These are phyloP conservation scores for Oryctes rhinoceros DNA, from an alignment of 1,140 invertebrate species.

Conservation along the genomic window DNA sequence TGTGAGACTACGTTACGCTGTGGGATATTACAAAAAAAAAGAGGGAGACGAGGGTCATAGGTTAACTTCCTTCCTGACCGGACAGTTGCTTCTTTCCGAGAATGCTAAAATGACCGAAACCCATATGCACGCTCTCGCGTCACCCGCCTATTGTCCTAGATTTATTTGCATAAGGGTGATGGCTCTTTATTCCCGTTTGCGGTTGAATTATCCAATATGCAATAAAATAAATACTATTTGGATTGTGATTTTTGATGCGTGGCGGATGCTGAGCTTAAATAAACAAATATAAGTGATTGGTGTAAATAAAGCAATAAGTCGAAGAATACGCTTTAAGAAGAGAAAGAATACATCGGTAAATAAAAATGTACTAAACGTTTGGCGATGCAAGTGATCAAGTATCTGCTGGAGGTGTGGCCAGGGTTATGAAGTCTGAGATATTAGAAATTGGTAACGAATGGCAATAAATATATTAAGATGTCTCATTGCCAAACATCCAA, in stretches of 20 bases:
- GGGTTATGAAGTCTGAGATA: too few species aligned
- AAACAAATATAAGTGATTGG: too few species aligned
- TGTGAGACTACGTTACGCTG: background rate
- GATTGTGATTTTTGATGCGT: background rate
- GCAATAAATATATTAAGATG: too few species aligned
- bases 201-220: background rate
- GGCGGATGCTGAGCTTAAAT: too few species aligned
- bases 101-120: constrained; percentile 26
- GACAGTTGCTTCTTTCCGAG: constrained; percentile 26
- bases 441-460: too few species aligned
- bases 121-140: constrained; percentile 7
- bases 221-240: constrained; percentile 4
- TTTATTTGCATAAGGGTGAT: constrained; percentile 31
- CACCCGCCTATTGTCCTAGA: background rate
- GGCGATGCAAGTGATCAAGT: too few species aligned
- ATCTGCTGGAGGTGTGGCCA: too few species aligned
- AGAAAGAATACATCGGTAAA: too few species aligned
- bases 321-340: too few species aligned
- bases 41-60: constrained; percentile 3
- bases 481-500: too few species aligned
- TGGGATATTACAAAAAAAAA: constrained; percentile 19
- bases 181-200: background rate
- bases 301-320: too few species aligned
- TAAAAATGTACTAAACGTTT: too few species aligned
- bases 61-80: constrained; percentile 33